Base-by-base conservation (phyloP, 2,113 vertebrate genomes). In the Xiphophorus couchianus region DNA sequence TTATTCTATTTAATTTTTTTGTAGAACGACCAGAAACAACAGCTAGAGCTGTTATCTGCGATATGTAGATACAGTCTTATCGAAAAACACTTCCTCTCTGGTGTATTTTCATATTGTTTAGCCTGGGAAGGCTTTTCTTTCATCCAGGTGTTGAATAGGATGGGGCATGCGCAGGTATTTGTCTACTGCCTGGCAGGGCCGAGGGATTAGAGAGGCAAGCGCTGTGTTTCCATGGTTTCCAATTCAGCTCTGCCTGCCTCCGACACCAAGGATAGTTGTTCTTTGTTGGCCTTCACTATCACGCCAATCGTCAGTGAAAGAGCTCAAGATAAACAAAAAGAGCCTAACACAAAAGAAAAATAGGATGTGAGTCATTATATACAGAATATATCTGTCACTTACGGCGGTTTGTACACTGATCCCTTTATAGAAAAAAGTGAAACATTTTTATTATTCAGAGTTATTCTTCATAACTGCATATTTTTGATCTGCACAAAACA, bases 201-300 rank as follows among this genome's bases (percentile, higher is more conserved):
- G 74, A 82, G 84, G 90, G 90, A 95, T 91, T 91, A 89, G 85
- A 92, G 86, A 89, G 87, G 85, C 86, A 91, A 90, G 89, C 90
- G 77, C 84, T 87, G 90, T 88, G 94, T 95, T 95, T 89, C 94
- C 92, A 95, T 95, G 94, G 94, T 95, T 95, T 94, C 94, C 87
- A 88, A 84, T 90, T 90, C 88, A 90, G 86, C 84, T 91, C 87
- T 87, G 84, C 81, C 84, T 89, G 81, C 84, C 87, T 89, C 76
- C 78, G 73, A 88, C 82, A 85, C 77, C 69, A 78, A 91, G 90
- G 88, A 91, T 86, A 83, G 86, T 89, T 85, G 86, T 91, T 93
- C 88, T 92, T 90, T 91, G 90, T 82, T 77, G 86, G 84, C 90
- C 88, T 85, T 89, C 84, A 73, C 76, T 78, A 90, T 90, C 88